Percentiles rank a stretch among this genome's conserved stretches.
Evolutionary conservation across 2,888 invertebrate genomes (phyloP).

Genomic region (Rhingia rostrata): DNA sequence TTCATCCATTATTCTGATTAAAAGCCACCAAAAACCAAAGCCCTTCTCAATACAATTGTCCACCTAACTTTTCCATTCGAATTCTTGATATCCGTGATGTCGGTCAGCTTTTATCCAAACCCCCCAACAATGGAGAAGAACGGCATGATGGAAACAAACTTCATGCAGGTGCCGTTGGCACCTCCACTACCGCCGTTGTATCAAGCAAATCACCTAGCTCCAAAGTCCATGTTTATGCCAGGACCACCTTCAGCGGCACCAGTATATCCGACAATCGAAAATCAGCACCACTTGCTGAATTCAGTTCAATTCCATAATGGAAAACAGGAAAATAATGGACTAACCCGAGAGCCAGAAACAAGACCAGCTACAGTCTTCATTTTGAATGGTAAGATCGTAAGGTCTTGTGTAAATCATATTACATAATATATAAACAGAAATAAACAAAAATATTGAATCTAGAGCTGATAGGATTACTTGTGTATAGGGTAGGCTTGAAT

Average conservation of each 20-base stretch:
- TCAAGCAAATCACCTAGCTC: constrained; percentile 3
- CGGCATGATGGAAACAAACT: background rate
- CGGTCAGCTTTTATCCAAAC: background rate
- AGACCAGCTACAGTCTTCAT: constrained; percentile 37
- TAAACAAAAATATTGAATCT: no score
- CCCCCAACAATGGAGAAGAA: background rate
- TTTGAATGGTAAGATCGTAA: constrained; percentile 16
- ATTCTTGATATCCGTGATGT: background rate
- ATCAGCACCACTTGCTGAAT: background rate
- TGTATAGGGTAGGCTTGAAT: no score
- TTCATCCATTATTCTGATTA: no score
- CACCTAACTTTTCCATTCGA: background rate
- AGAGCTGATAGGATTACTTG: no score
- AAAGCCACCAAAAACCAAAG: no score
- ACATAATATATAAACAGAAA: no score
- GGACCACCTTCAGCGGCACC: constrained; percentile 26
- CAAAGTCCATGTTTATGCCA: background rate
- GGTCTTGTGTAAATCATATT: no score
- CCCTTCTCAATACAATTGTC: background rate
- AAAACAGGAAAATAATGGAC: background rate
- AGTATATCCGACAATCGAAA: constrained; percentile 37
- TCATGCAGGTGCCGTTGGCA: constrained; percentile 24
- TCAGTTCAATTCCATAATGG: constrained; percentile 6
- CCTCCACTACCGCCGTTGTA: constrained; percentile 57
- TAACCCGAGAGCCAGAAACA: background rate